Evolutionary conservation across 2,797 vertebrate species (phyloP), one percentile per base, ranked within the genome.

Genomic region (Hippopotamyrus pictus): DNA sequence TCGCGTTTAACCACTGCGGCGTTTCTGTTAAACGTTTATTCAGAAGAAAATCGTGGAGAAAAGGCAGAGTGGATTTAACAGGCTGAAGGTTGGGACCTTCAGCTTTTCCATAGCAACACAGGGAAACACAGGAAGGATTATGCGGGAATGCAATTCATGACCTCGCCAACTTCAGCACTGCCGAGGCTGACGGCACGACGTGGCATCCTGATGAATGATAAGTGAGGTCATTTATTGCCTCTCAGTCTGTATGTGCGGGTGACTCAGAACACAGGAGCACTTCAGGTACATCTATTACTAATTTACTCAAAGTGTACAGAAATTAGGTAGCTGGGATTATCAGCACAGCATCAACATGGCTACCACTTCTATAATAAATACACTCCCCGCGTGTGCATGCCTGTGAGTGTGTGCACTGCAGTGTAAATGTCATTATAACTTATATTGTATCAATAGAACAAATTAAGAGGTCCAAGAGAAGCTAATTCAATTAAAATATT

Each of bases 401-500:
- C 19, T 50, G 82, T 50, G 44, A 22, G 82, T 25, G 19, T 50
- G 44, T 83, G 44, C 79, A 50, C 79, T 83, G 48, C 48, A 50
- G 22, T 48, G 9, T 50, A 44, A 50, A 84, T 50, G 37, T 84
- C 82, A 37, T 54, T 57, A 86, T 41, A 33, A 86, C 50, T 54
- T 53, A 57, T 59, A 57, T 37, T 86, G 85, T 86, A 86, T 50
- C 83, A 85, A 79, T n/a, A 79, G 73, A 79, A n/a, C 51, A 57
- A 86, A 54, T 86, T 33, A 37, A 86, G 85, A 86, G 25, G 54
- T 86, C 85, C 59, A 29, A 86, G 73, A 41, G 69, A 86, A 53
- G 25, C 53, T 54, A 86, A 54, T 86, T 54, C n/a, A 86, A 54
- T 86, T 86, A 86, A 53, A 86, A 86, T 86, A 54, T 86, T 53